These are phyloP conservation scores for Arenaria interpres DNA, from an alignment of 2,113 vertebrate genomes.

Conservation along the genomic window DNA sequence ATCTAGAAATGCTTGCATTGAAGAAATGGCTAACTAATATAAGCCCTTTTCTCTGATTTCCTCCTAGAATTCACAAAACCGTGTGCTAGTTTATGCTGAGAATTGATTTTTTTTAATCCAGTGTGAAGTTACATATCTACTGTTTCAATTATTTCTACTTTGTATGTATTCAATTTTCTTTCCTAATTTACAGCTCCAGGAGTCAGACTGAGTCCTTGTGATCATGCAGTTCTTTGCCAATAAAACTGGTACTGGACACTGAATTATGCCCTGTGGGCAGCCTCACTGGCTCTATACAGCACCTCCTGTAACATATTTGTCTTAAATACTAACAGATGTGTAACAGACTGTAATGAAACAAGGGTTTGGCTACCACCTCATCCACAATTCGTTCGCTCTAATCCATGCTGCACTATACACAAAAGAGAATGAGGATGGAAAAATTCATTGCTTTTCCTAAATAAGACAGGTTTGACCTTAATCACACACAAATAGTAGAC, in stretches of 20 bases:
- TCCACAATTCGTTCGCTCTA: not conserved
- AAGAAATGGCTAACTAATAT: not conserved
- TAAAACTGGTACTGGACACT: not conserved
- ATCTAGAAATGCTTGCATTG: not conserved
- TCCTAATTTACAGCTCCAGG: conserved; percentile 5
- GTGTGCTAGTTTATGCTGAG: not conserved
- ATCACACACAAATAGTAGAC: not conserved
- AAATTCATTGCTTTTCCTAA: not conserved
- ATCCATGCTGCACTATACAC: accelerated
- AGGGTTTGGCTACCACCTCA: not conserved
- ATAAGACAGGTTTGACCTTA: not conserved
- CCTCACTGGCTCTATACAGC: not conserved
- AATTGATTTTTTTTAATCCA: not conserved
- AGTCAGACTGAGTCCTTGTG: not conserved
- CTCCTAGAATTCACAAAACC: not conserved
- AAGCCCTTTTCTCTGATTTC: not conserved
- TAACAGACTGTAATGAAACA: not conserved
- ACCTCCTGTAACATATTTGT: not conserved
- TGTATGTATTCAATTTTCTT: conserved; percentile 5
- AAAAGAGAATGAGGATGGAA: not conserved
- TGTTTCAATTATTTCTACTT: conserved; percentile 12
- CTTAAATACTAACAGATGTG: not conserved
- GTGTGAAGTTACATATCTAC: not conserved
- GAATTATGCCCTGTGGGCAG: not conserved
- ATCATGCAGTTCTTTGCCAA: not conserved